phyloP scores from a whole-genome alignment of 2,888 invertebrate genomes.

The Cerastis rubricosa region DNA sequence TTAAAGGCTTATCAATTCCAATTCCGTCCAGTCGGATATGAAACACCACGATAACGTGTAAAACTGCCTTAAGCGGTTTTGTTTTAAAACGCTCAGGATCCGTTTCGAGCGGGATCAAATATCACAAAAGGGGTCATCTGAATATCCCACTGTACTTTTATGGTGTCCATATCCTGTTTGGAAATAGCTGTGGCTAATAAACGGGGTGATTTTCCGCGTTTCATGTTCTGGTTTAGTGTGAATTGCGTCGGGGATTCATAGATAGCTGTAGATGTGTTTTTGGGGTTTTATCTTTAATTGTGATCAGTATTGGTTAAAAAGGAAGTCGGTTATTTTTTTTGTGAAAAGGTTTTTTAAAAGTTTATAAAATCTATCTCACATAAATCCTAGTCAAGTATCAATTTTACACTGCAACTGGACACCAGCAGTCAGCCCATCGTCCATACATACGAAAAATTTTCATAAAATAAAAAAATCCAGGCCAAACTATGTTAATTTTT shows the following conservation, averaged over 20 bases:
- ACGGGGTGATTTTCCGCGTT: conserved; percentile 10
- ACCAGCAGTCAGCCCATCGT: too few relatives aligned
- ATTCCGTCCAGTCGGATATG: conserved; percentile 37
- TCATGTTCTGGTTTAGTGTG: neutral
- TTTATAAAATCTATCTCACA: too few relatives aligned
- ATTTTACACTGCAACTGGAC: too few relatives aligned
- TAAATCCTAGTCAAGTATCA: too few relatives aligned
- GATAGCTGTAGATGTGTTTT: neutral
- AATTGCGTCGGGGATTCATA: neutral
- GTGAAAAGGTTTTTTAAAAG: too few relatives aligned
- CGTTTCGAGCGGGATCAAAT: conserved; percentile 44
- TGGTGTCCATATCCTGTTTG: conserved; percentile 53
- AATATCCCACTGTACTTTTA: conserved; percentile 44
- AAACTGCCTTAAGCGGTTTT: conserved; percentile 45
- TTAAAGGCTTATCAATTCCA: conserved; percentile 37
- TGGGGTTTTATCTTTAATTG: neutral
- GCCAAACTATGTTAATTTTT: too few relatives aligned
- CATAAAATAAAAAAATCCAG: too few relatives aligned
- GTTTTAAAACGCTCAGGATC: conserved; percentile 43
- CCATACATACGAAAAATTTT: too few relatives aligned
- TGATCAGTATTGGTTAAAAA: neutral
- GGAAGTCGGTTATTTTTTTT: too few relatives aligned
- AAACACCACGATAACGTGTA: conserved; percentile 40
- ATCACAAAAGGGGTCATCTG: conserved; percentile 37
- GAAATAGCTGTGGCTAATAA: conserved; percentile 35